Conservation (phyloP, 2,797 vertebrate genomes). For the Enteromius mattozi region DNA sequence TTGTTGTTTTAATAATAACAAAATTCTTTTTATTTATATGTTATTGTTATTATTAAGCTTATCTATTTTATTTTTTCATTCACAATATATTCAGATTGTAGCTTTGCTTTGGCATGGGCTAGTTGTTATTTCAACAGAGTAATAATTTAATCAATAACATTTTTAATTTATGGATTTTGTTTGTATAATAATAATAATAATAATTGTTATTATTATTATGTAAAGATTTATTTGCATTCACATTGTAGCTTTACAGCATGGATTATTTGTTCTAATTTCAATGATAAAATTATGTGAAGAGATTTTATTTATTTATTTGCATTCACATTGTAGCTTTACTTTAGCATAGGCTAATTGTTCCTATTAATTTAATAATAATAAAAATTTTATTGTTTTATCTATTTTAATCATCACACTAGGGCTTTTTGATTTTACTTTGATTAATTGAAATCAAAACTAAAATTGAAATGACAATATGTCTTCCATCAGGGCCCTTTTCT, state of each 20-base stretch:
- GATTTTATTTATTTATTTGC: neutral
- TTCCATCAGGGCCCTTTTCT: neutral
- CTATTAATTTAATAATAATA: neutral
- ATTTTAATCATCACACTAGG: neutral
- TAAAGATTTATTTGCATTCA: neutral
- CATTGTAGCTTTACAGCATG: neutral
- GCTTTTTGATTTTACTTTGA: neutral
- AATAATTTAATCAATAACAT: too few species aligned
- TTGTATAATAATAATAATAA: too few species aligned
- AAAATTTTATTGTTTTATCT: neutral
- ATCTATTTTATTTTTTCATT: neutral
- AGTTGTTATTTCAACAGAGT: neutral
- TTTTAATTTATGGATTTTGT: too few species aligned
- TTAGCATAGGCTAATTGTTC: neutral
- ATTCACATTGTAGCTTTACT: neutral
- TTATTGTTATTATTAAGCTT: too few species aligned
- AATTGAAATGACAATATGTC: neutral
- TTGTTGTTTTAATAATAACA: neutral
- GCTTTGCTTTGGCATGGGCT: neutral
- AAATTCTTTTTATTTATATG: neutral
- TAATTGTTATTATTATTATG: neutral
- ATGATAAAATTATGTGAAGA: neutral
- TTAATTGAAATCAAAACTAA: neutral
- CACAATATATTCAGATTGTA: neutral
- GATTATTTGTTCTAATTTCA: neutral